Conservation (phyloP, 1,140 invertebrate genomes). For the Drusus annulatus region DNA sequence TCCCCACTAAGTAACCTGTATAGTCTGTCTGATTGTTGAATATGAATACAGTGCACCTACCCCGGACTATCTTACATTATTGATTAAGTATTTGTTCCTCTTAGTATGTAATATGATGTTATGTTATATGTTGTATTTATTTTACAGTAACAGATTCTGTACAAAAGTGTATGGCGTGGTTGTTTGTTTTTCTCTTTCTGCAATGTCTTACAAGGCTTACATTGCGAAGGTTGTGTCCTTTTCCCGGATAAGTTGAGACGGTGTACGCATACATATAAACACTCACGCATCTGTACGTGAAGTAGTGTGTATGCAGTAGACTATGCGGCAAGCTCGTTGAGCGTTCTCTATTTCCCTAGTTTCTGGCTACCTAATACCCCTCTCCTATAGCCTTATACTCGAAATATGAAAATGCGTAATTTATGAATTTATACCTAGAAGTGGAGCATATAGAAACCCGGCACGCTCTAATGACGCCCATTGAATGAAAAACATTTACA, state of each 20-base stretch:
- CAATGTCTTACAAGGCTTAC: conserved; percentile 42
- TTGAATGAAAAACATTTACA: conserved; percentile 76
- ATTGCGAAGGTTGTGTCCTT: conserved; percentile 52
- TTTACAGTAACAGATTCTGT: conserved; percentile 48
- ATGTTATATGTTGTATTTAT: too few species aligned
- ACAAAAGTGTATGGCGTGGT: conserved; percentile 48
- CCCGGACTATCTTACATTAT: conserved; percentile 18
- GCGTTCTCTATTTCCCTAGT: conserved; percentile 37
- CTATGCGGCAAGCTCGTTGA: conserved; percentile 43
- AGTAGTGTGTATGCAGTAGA: not conserved
- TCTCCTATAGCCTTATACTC: conserved; percentile 51
- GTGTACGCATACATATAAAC: not conserved
- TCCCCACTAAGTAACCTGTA: not conserved
- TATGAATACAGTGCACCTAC: conserved; percentile 2
- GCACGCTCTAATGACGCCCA: conserved; percentile 61
- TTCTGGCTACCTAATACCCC: conserved; percentile 50
- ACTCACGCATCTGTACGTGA: too few species aligned
- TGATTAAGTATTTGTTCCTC: conserved; percentile 43
- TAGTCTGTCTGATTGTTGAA: conserved; percentile 17
- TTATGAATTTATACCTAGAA: conserved; percentile 58
- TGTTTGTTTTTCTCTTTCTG: conserved; percentile 19
- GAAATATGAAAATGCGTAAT: conserved; percentile 58
- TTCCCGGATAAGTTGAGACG: conserved; percentile 44
- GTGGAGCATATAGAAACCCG: conserved; percentile 55
- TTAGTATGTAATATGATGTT: conserved; percentile 46